Evolutionary conservation across 2,113 vertebrate genomes (phyloP).

Genomic region (Odontesthes bonariensis): DNA sequence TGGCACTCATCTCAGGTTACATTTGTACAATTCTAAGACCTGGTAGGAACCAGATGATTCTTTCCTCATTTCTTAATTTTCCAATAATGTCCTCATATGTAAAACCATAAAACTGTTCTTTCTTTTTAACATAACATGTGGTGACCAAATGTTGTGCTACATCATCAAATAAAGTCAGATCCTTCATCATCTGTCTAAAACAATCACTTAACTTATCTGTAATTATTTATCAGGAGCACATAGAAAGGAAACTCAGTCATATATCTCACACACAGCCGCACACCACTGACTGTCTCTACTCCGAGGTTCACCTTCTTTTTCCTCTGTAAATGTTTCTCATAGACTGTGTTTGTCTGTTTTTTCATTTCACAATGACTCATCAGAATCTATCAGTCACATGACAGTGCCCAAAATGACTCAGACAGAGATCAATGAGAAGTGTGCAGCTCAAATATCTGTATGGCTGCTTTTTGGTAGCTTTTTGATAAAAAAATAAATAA

Average conservation of each 20-base stretch:
- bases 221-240: constrained; percentile 2
- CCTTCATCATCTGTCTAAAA: not conserved
- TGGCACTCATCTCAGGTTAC: too few relatives aligned
- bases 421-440: not conserved
- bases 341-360: constrained; percentile 4
- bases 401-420: not conserved
- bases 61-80: too few relatives aligned
- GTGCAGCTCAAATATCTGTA: not conserved
- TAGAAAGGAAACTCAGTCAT: not conserved
- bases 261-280: constrained; percentile 3
- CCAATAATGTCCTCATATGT: too few relatives aligned
- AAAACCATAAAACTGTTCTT: too few relatives aligned
- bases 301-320: constrained; percentile 9
- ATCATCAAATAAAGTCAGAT: not conserved
- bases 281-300: not conserved
- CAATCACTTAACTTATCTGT: constrained; percentile 11
- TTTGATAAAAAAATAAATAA: not conserved
- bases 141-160: too few relatives aligned
- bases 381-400: constrained; percentile 18
- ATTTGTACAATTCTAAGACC: too few relatives aligned
- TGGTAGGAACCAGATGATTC: too few relatives aligned
- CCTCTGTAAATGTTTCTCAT: not conserved
- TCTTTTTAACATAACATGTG: too few relatives aligned
- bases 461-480: not conserved
- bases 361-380: constrained; percentile 74